phyloP scores from a whole-genome alignment of 2,888 invertebrate species.

The Tethea ocularis region DNA sequence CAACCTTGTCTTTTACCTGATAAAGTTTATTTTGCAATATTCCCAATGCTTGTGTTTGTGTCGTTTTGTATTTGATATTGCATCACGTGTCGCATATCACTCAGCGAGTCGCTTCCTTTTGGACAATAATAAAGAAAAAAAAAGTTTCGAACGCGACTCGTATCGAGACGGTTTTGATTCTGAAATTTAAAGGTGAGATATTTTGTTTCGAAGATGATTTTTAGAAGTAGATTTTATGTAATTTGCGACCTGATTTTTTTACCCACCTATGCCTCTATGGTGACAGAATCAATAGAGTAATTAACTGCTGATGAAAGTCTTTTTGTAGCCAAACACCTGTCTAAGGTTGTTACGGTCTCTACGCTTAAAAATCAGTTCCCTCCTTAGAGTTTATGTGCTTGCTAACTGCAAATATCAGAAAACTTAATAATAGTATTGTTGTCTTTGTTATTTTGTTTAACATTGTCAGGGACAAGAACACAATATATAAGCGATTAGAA shows the following conservation, averaged over 20 bases:
- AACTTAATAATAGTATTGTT: too few species aligned
- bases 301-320: too few species aligned
- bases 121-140: constrained; percentile 75
- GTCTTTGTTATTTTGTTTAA: too few species aligned
- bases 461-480: too few species aligned
- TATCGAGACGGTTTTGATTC: constrained; percentile 45
- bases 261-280: neutral
- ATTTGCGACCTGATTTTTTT: too few species aligned
- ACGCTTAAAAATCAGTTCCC: too few species aligned
- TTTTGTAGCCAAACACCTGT: too few species aligned
- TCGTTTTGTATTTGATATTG: constrained; percentile 47
- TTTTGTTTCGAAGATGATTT: constrained; percentile 10
- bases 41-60: constrained; percentile 40
- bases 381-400: too few species aligned
- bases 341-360: too few species aligned
- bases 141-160: constrained; percentile 37
- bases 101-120: constrained; percentile 78
- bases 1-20: constrained; percentile 51
- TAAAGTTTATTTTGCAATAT: constrained; percentile 64
- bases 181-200: constrained; percentile 55
- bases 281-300: neutral
- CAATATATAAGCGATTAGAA: too few species aligned
- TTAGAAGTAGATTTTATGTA: neutral
- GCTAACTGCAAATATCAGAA: too few species aligned
- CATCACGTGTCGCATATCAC: constrained; percentile 82